A percentile compares a stretch with the other conserved stretches of the same genome.
Evolutionary conservation across 2,113 vertebrate species (phyloP).

Genomic region (Datnioides undecimradiatus): DNA sequence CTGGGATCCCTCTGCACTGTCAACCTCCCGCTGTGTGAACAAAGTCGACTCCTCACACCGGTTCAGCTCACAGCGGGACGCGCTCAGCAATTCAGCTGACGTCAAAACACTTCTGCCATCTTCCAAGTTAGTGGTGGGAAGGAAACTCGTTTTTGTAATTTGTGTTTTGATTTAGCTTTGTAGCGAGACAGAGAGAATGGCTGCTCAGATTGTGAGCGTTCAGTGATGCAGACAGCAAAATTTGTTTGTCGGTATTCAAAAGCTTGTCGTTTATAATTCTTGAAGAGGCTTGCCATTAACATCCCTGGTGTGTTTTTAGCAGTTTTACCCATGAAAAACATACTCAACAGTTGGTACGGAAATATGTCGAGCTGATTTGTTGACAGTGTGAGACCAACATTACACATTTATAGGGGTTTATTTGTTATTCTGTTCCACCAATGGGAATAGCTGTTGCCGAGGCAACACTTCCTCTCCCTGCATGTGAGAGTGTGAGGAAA

Average conservation of each 20-base stretch:
- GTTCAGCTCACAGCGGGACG: constrained; percentile 67
- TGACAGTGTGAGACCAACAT: constrained; percentile 54
- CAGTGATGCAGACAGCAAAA: constrained; percentile 28
- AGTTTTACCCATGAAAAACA: constrained; percentile 38
- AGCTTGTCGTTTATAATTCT: constrained; percentile 24
- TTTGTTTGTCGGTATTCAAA: constrained; percentile 26
- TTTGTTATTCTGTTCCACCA: constrained; percentile 53
- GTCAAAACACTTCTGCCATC: constrained; percentile 49
- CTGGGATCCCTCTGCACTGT: constrained; percentile 47
- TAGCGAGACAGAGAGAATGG: constrained; percentile 3
- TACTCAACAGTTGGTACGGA: constrained; percentile 43
- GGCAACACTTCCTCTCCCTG: constrained; percentile 69
- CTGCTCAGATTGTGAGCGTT: constrained; percentile 33
- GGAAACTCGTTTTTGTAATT: constrained; percentile 45
- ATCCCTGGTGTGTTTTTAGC: constrained; percentile 50
- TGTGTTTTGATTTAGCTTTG: constrained; percentile 42
- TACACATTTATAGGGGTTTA: constrained; percentile 50
- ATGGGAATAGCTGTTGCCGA: constrained; percentile 67
- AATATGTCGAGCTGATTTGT: constrained; percentile 66
- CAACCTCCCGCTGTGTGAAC: constrained; percentile 62
- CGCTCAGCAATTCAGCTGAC: constrained; percentile 41
- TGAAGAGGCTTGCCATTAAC: constrained; percentile 31
- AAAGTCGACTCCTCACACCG: constrained; percentile 59
- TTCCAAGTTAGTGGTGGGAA: constrained; percentile 31
- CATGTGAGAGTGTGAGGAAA: constrained; percentile 39